Evolutionary conservation across 2,113 vertebrate species (phyloP).

Genomic region (Odontophorus gujanensis): DNA sequence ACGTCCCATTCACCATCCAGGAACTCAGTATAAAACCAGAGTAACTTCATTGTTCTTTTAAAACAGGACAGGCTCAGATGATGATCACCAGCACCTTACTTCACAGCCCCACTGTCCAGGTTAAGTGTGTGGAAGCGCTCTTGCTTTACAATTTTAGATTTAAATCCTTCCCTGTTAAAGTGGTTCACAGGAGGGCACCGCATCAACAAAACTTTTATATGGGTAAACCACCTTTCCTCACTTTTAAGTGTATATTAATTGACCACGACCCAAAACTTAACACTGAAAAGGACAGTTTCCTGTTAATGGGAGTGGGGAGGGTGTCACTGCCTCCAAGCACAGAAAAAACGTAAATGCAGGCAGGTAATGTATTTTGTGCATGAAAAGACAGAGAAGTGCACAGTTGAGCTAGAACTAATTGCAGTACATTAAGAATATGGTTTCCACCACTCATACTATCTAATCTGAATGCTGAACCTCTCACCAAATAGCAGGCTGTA

Average conservation of each 20-base stretch:
- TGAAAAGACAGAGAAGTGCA: background rate
- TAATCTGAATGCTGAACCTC: too few species aligned
- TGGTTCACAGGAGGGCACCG: slow-evolving; percentile 47
- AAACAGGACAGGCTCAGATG: slow-evolving; percentile 41
- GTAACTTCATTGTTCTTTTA: slow-evolving; percentile 42
- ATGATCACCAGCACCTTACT: slow-evolving; percentile 22
- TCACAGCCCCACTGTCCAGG: slow-evolving; percentile 41
- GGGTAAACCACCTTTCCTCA: slow-evolving; percentile 1
- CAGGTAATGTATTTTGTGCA: background rate
- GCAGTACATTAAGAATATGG: background rate
- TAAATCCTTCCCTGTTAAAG: slow-evolving; percentile 38
- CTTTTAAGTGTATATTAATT: slow-evolving; percentile 26
- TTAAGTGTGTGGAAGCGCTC: slow-evolving; percentile 66
- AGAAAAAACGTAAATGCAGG: background rate
- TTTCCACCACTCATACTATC: background rate
- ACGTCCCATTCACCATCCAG: slow-evolving; percentile 44
- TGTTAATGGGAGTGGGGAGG: background rate
- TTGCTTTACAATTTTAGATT: slow-evolving; percentile 44
- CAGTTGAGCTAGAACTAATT: background rate
- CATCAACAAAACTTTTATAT: slow-evolving; percentile 34
- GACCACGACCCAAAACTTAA: background rate
- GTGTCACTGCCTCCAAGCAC: background rate
- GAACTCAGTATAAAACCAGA: slow-evolving; percentile 30
- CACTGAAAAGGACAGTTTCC: background rate
- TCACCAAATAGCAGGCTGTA: background rate